A percentile compares a stretch with the other conserved stretches of the same genome.
Evolutionary conservation across 2,113 vertebrate species (phyloP).

Genomic region (Alces alces): DNA sequence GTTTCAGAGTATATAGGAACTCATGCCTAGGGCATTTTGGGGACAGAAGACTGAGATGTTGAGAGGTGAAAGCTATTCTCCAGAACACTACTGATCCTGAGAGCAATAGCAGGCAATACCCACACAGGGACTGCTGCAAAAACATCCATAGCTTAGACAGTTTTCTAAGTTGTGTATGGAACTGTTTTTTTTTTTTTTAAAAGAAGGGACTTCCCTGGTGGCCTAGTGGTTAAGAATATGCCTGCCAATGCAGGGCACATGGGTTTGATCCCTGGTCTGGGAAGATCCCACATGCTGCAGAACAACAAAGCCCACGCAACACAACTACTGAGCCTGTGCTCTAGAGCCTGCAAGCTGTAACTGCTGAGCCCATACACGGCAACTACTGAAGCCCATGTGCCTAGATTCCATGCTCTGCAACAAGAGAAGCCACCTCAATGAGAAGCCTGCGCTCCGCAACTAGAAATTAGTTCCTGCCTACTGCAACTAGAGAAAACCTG

Average conservation of each 20-base stretch:
- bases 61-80: background rate
- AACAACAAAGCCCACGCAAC: background rate
- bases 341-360: background rate
- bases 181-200: background rate
- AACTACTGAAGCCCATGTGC: background rate
- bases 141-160: constrained; percentile 25
- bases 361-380: background rate
- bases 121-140: background rate
- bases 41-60: background rate
- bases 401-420: background rate
- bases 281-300: background rate
- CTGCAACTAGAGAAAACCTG: background rate
- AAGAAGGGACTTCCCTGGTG: background rate
- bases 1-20: background rate
- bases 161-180: constrained; percentile 36
- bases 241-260: background rate
- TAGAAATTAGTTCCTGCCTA: too few species aligned
- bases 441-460: background rate
- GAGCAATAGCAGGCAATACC: background rate
- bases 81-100: background rate
- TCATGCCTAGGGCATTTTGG: background rate
- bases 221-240: background rate
- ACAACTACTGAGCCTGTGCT: background rate
- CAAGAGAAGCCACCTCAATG: background rate
- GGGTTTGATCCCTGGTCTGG: background rate